Conservation (phyloP, 2,888 invertebrate species). For the Miltochrista miniata region DNA sequence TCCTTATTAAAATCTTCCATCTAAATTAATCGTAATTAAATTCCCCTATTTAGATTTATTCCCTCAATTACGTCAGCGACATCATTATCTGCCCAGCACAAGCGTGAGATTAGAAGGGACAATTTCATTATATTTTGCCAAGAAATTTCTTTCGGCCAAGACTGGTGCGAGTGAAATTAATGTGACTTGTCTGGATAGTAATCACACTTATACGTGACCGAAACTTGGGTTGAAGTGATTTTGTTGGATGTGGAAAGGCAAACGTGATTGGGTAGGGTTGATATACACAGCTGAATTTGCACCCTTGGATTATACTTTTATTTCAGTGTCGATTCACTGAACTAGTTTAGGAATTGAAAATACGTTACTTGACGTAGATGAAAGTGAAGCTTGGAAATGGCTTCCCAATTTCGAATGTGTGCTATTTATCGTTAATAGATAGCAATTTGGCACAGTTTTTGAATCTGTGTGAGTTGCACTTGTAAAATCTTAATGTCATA, state of each 20-base stretch:
- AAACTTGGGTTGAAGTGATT: slow-evolving; percentile 16
- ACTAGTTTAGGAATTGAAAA: too few relatives aligned
- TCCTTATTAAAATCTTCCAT: neutral
- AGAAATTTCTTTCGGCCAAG: slow-evolving; percentile 42
- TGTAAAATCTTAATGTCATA: too few relatives aligned
- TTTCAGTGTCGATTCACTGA: too few relatives aligned
- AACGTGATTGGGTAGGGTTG: slow-evolving; percentile 5
- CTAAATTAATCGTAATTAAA: slow-evolving; percentile 1
- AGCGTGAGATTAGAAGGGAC: slow-evolving; percentile 63
- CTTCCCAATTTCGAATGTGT: too few relatives aligned
- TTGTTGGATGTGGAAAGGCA: slow-evolving; percentile 8
- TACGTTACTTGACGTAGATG: too few relatives aligned
- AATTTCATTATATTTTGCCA: slow-evolving; percentile 69
- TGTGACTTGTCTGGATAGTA: slow-evolving; percentile 27
- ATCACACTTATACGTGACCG: slow-evolving; percentile 34
- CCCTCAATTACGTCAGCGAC: slow-evolving; percentile 46
- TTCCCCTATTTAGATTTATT: slow-evolving; percentile 13
- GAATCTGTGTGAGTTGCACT: too few relatives aligned
- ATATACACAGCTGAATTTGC: neutral
- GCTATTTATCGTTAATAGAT: too few relatives aligned
- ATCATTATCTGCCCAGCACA: slow-evolving; percentile 71
- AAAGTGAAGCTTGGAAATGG: too few relatives aligned
- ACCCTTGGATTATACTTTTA: neutral
- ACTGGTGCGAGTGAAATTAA: slow-evolving; percentile 30
- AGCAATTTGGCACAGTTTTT: too few relatives aligned